A percentile compares a stretch with the other conserved stretches of the same genome.
Evolutionary conservation across 1,140 invertebrate species (phyloP).

Genomic region (Pseudomyrmex gracilis): DNA sequence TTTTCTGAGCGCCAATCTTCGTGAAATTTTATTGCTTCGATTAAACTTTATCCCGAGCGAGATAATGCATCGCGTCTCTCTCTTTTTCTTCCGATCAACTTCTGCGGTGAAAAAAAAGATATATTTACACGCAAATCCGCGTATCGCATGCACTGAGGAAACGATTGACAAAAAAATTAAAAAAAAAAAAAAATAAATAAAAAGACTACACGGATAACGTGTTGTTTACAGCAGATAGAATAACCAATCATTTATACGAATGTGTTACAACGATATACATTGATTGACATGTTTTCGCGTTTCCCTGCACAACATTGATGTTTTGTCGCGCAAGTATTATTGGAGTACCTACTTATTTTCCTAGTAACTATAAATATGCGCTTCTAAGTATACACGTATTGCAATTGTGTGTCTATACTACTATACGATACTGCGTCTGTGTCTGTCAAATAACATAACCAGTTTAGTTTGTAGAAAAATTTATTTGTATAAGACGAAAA

Average conservation of each 20-base stretch:
- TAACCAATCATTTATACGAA: not conserved
- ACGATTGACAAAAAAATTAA: not conserved
- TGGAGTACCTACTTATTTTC: not conserved
- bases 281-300: not conserved
- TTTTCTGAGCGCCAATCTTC: not conserved
- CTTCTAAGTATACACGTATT: constrained; percentile 18
- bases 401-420: constrained; percentile 19
- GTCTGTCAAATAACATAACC: not conserved
- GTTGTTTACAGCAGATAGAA: not conserved
- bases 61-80: too few species aligned
- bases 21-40: constrained; percentile 22
- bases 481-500: not conserved
- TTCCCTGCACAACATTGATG: not conserved
- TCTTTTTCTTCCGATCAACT: not conserved
- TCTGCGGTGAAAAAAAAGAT: not conserved
- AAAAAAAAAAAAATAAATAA: too few species aligned
- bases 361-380: constrained; percentile 10
- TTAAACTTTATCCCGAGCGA: constrained; percentile 51
- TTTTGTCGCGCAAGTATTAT: constrained; percentile 3
- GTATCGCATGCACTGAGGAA: not conserved
- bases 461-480: not conserved
- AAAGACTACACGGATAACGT: not conserved
- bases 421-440: not conserved
- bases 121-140: not conserved
- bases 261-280: not conserved